Evolutionary conservation across 2,113 vertebrate species (phyloP).

Genomic region (Melanostigma gelatinosum): DNA sequence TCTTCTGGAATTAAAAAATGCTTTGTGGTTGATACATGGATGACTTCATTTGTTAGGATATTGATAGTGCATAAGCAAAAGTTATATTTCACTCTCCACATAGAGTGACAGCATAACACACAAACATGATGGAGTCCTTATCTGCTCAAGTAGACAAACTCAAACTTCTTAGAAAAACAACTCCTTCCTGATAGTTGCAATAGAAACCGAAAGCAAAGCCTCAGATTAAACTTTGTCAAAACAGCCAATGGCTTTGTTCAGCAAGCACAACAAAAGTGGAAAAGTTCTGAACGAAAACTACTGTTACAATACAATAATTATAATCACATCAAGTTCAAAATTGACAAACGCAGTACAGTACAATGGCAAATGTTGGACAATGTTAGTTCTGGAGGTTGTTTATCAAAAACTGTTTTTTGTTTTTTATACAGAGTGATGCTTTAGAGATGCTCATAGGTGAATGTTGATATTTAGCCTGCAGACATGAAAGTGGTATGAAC

Average conservation of each 20-base stretch:
- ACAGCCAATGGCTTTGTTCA: not conserved
- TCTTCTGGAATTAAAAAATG: not conserved
- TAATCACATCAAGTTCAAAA: not conserved
- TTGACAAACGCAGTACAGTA: not conserved
- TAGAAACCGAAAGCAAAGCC: not conserved
- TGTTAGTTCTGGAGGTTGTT: not conserved
- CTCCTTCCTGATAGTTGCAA: not conserved
- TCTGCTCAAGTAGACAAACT: not conserved
- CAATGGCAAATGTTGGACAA: not conserved
- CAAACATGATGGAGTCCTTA: not conserved
- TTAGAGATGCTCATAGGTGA: not conserved
- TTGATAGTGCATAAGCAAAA: not conserved
- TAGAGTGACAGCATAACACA: not conserved
- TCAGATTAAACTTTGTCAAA: not conserved
- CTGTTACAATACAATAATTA: not conserved
- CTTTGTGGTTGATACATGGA: not conserved
- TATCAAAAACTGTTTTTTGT: not conserved
- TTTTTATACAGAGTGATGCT: not conserved
- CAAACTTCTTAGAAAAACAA: not conserved
- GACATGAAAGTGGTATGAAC: not conserved
- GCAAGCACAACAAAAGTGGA: not conserved
- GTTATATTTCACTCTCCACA: not conserved
- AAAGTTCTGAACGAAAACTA: not conserved
- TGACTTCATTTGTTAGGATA: not conserved
- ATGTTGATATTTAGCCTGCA: not conserved